phyloP scores from a whole-genome alignment of 2,888 invertebrate genomes.

The Pogonocherus hispidulus region DNA sequence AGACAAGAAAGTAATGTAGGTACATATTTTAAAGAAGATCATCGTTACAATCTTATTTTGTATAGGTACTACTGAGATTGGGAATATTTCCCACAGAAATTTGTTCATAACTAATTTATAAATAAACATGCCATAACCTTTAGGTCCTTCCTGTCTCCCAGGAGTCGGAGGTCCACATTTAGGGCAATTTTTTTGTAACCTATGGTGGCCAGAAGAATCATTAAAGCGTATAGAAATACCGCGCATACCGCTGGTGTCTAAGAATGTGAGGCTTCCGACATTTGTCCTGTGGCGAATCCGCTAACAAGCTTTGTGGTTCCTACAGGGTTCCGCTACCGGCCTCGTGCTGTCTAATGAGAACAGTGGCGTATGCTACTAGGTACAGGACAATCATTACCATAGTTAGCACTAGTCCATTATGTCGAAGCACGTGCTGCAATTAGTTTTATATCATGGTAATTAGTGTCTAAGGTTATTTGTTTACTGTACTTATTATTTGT shows the following conservation, averaged over 20 bases:
- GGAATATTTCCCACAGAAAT: conserved; percentile 21
- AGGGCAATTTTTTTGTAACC: conserved; percentile 46
- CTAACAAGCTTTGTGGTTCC: conserved; percentile 52
- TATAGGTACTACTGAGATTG: too few relatives aligned
- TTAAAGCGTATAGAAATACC: conserved; percentile 40
- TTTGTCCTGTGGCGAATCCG: conserved; percentile 48
- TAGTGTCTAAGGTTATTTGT: too few relatives aligned
- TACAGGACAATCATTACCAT: too few relatives aligned
- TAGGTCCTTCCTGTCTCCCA: conserved; percentile 35
- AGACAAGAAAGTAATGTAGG: too few relatives aligned
- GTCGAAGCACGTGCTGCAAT: too few relatives aligned
- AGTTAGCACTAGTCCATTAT: too few relatives aligned
- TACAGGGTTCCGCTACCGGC: conserved; percentile 3
- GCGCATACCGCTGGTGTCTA: conserved; percentile 37
- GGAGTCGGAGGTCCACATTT: conserved; percentile 40
- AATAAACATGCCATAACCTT: conserved; percentile 3
- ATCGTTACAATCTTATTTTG: too few relatives aligned
- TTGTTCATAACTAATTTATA: conserved; percentile 11
- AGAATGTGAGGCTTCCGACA: conserved; percentile 51
- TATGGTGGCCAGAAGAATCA: conserved; percentile 41
- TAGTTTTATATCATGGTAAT: too few relatives aligned
- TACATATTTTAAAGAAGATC: too few relatives aligned
- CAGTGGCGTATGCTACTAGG: conserved; percentile 12
- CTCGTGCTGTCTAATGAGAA: conserved; percentile 21
- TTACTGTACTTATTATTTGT: too few relatives aligned